phyloP scores from a whole-genome alignment of 1,140 invertebrate species.

The Oncopeltus fasciatus region DNA sequence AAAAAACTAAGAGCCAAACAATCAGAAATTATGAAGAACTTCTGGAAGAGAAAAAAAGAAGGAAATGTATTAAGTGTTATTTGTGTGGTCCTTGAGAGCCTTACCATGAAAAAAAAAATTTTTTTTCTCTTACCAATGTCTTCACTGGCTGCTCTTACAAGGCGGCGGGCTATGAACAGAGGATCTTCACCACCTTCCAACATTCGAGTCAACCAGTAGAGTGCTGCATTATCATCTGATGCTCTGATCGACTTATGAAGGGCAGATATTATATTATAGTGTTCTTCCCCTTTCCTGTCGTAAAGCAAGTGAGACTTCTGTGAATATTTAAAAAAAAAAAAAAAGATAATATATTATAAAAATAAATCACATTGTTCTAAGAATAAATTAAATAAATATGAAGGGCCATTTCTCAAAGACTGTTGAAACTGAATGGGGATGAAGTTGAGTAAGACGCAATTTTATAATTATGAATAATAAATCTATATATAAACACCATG shows the following conservation, averaged over 20 bases:
- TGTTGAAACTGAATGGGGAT: too few species aligned
- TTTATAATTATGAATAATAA: too few species aligned
- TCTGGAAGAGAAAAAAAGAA: too few species aligned
- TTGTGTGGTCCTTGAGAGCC: too few species aligned
- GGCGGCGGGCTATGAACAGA: constrained; percentile 58
- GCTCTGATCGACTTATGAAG: constrained; percentile 75
- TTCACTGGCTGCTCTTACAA: constrained; percentile 62
- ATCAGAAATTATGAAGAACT: too few species aligned
- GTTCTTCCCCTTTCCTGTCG: constrained; percentile 65
- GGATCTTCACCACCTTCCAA: constrained; percentile 69
- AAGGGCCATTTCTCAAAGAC: too few species aligned
- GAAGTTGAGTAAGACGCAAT: too few species aligned
- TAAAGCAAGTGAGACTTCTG: constrained; percentile 58
- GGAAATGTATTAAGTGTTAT: too few species aligned
- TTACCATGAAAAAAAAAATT: too few species aligned
- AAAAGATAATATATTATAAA: background rate
- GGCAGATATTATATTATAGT: constrained; percentile 71
- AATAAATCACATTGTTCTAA: background rate
- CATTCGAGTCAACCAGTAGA: constrained; percentile 74
- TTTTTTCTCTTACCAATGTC: constrained; percentile 49
- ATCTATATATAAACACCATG: too few species aligned
- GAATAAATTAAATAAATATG: too few species aligned
- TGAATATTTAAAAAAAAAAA: background rate
- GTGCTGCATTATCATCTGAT: constrained; percentile 60
- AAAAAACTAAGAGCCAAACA: too few species aligned